Base-by-base conservation (phyloP, 1,140 invertebrate genomes). In the Heliconius eleuchia region DNA sequence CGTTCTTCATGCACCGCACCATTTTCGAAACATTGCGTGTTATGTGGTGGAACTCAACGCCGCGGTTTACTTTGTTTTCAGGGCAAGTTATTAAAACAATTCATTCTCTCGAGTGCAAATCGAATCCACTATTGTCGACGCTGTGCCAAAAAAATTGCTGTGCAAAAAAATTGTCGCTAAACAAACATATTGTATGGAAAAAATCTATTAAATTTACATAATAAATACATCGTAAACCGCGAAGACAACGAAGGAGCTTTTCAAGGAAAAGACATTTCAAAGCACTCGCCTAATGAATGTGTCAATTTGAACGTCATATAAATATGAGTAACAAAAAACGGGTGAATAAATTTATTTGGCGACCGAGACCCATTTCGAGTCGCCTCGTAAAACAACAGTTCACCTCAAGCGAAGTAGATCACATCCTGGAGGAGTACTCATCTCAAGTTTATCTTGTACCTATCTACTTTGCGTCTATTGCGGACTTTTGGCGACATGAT, bases 321-420 rank as follows among this genome's bases (percentile, higher is more conserved):
- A 66, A 66, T n/a, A 66, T 66, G 57, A 1, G 23, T 66, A 66
- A 66, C 0, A 66, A 27, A 30, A 30, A 66, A 66, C 3, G 23
- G 3, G 57, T 27, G 57, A 66, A 66, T 66, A 66, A 66, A 66
- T 66, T 66, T 30, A 66, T 66, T 66, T 66, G 60, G 60, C 60
- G 11, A 30, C 27, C 5, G 27, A 66, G 60, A 66, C 27, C 27
- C 60, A 66, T 66, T 66, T 66, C 60, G 60, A 30, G 60, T 66
- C 60, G 60, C 60, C 60, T 66, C 60, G 60, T 66, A 66, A 66
- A 66, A 66, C 60, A 55, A 55, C n/a, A 55, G 52, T 74, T 74
- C 42, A 57, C 52, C 23, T 66, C 16, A 66, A 9, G 37, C 50
- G 2, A 37, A 74, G 46, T 74, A 30, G 52, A 55, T 74, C 50